Evolutionary conservation across 1,140 invertebrate genomes (phyloP), one percentile per base, ranked within the genome.

Genomic region (Homarus americanus): DNA sequence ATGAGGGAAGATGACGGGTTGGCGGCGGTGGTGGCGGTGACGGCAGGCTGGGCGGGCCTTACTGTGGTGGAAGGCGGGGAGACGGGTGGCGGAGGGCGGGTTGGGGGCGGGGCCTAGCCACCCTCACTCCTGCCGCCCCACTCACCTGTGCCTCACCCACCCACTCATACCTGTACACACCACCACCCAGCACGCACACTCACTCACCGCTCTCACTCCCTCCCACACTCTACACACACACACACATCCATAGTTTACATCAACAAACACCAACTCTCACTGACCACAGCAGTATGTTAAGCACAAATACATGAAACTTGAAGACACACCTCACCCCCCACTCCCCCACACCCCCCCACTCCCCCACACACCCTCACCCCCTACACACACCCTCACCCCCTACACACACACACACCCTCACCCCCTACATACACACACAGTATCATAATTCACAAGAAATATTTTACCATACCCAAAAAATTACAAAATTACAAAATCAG

Each of bases 1-100:
- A 63, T 82, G 79, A 82, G 44, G 32, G 32, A 63, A 82, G 79
- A 82, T 82, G 79, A 82, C 36, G 79, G 49, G 79, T 82, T 12
- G 36, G 36, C 36, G 75, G 28, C 36, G 79, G 49, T 82, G 49
- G 44, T n/a, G 78, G 44, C 5, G 78, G 78, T 28, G 32, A 32
- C 15, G 79, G 49, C 34, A 3, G 73, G 36, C 36, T 49, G 79
- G 79, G 49, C 49, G 49, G 53, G 32, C 38, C 32, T 82, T 63
- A 15, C 17, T 28, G 49, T 36, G 79, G 49, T n/a, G 49, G 79
- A 36, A 32, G 79, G 79, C 79, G 79, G 49, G 79, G 79, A 82
- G 79, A 38, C 41, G 49, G 49, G 53, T 36, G 79, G 79, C 79
- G 9, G 58, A 32, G 79, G 49, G 79, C 79, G 79, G 79, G 79